A percentile compares a stretch with the other conserved stretches of the same genome.
These are phyloP conservation scores for Platycercus adscitus DNA, from an alignment of 2,113 vertebrate genomes.

Conservation along the genomic window DNA sequence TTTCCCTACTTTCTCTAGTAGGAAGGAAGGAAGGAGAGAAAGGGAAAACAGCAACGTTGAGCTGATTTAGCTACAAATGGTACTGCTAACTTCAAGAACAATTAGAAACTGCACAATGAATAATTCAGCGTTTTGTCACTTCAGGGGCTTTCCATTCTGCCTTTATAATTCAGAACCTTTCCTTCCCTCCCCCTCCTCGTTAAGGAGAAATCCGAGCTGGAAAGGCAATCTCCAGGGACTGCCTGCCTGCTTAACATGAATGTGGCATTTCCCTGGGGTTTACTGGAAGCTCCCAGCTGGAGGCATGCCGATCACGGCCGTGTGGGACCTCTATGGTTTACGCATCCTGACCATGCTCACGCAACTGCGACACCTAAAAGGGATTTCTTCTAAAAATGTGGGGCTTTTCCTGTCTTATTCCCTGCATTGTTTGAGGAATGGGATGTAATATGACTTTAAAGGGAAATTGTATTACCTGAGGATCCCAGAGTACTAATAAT, in stretches of 20 bases:
- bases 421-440: neutral
- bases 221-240: neutral
- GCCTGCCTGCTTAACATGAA: constrained; percentile 64
- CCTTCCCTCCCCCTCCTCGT: neutral
- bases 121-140: constrained; percentile 83
- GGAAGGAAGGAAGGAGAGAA: neutral
- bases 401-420: neutral
- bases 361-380: neutral
- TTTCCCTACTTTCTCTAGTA: neutral
- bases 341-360: accelerated
- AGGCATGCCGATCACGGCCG: neutral
- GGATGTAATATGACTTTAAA: neutral
- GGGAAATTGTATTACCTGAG: neutral
- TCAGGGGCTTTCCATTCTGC: constrained; percentile 69
- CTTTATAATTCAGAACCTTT: constrained; percentile 28
- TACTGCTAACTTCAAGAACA: constrained; percentile 18
- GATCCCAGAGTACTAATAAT: neutral
- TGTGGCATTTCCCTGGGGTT: constrained; percentile 41
- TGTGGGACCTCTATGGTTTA: neutral
- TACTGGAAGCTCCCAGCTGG: constrained; percentile 38
- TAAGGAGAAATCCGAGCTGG: neutral
- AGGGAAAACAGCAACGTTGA: neutral
- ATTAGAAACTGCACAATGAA: constrained; percentile 71
- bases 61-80: constrained; percentile 6
- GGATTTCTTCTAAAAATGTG: constrained; percentile 28